Percentiles rank a stretch among this genome's conserved stretches.
Conservation (phyloP, 2,888 invertebrate genomes). For the Lepetodrilus schrolli region DNA sequence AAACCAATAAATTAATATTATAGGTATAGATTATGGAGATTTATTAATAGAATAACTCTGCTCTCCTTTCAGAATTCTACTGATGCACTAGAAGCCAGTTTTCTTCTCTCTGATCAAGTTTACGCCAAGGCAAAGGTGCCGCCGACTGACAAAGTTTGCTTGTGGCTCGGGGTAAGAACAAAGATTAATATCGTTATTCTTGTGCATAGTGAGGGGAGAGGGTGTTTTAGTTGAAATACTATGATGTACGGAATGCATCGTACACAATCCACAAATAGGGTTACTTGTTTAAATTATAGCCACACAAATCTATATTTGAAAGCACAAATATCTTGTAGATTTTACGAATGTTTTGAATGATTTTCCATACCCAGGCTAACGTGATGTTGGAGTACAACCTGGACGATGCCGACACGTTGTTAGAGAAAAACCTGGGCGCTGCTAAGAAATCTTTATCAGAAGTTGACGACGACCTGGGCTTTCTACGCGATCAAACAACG, state of each 20-base stretch:
- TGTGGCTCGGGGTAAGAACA: constrained; percentile 81
- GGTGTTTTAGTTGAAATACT: too few species aligned
- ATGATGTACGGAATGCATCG: too few species aligned
- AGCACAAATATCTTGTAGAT: too few species aligned
- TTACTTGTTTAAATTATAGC: too few species aligned
- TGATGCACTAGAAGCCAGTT: constrained; percentile 87
- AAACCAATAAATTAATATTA: background rate
- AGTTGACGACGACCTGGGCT: constrained; percentile 94
- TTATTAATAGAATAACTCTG: too few species aligned
- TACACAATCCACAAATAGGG: too few species aligned
- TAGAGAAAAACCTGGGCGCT: constrained; percentile 81
- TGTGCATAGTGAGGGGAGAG: too few species aligned
- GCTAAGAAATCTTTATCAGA: constrained; percentile 88
- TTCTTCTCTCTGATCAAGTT: constrained; percentile 93
- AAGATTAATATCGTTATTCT: too few species aligned
- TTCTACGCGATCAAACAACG: constrained; percentile 96
- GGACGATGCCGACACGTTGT: constrained; percentile 89
- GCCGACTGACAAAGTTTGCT: constrained; percentile 89
- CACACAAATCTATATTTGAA: too few species aligned
- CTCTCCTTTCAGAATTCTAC: constrained; percentile 76
- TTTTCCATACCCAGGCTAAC: constrained; percentile 87
- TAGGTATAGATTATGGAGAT: background rate
- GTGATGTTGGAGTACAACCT: constrained; percentile 97
- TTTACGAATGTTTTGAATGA: too few species aligned
- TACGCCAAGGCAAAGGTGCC: constrained; percentile 89